Base-by-base conservation (phyloP, 2,113 vertebrate species). In the Rousettus leschenaultii region DNA sequence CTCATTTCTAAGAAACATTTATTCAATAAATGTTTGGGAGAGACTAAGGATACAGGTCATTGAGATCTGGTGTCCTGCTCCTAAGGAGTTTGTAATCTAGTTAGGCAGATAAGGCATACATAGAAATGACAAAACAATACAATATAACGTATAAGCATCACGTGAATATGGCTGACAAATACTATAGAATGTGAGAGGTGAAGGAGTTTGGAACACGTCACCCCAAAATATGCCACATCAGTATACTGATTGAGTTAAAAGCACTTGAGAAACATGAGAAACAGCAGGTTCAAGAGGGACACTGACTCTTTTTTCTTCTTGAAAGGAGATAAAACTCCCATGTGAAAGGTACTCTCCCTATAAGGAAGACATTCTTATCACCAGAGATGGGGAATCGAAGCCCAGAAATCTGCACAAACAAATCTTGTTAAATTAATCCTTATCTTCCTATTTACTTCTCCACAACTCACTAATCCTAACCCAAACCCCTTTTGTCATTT, bases 1-100 rank as follows among this genome's bases (percentile, higher is more conserved):
- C 24, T 82, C 74, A 71, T 80, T 33, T 74, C 53, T 91, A 91
- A 87, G 33, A 79, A 97, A 93, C 35, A 93, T 89, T 82, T 84
- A 90, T n/a, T 94, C n/a, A 90, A 30, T n/a, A 86, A 86, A 45
- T 77, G 33, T 63, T 40, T 57, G n/a, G 24, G 77, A 94, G 68
- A 95, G 15, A 82, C 19, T 74, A 78, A 92, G 30, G 11, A 95
- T 68, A 91, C 22, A 95, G 21, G 7, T 80, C 55, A 68, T 7
- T 85, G 35, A 89, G n/a, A 92, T 75, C 28, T 51, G 61, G 9
- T 88, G 30, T 43, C 18, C 51, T 92, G n/a, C 45, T 30, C 57
- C 84, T 78, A 28, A 74, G 68, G 6, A 95, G 55, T 48, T 89
- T 70, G 95, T 18, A 74, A 92, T 92, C 18, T 77, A 90, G 70